Base-by-base conservation (phyloP, 2,113 vertebrate species). In the Mastomys coucha region DNA sequence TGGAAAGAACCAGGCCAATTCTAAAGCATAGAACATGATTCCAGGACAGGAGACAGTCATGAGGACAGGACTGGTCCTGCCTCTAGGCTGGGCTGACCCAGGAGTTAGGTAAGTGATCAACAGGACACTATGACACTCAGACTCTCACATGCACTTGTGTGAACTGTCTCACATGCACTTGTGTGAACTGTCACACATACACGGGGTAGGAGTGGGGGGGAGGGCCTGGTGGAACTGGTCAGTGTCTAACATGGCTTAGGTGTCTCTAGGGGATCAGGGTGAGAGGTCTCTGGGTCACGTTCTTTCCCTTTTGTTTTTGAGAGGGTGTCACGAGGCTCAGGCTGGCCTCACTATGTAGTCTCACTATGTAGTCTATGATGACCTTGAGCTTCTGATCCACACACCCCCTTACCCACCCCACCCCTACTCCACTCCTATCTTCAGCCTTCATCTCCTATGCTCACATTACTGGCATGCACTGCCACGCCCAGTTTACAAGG, bases 201-300 rank as follows among this genome's bases (percentile, higher is more conserved):
- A 12, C 17, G 20, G 20, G 80, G 17, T 11, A 5, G 19, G 33
- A 7, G 51, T 58, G 33, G 81, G 39, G 10, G 7, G 60, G 14
- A 10, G 45, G n/a, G n/a, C n/a, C 20, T 16, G 1, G 0, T 0
- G n/a, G 58, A n/a, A 39, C n/a, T 20, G 5, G 36, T 39, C 49
- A 7, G 8, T 17, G 28, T 42, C 70, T 39, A 26, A 51, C 36
- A 51, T 1, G 1, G 8, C 3, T 53, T 51, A 73, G 31, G 0
- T 76, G 19, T 89, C 49, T 36, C 49, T 12, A 33, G 88, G 26
- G n/a, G 7, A 51, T 58, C 19, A 42, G 31, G 28, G 14, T 36
- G 3, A 56, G n/a, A 20, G 2, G 42, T 65, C 8, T 26, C 5
- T 22, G 10, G 56, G 45, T 60, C 39, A 51, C n/a, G 42, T 72